Evolutionary conservation across 2,797 vertebrate species (phyloP).

Genomic region (Falco concolor): DNA sequence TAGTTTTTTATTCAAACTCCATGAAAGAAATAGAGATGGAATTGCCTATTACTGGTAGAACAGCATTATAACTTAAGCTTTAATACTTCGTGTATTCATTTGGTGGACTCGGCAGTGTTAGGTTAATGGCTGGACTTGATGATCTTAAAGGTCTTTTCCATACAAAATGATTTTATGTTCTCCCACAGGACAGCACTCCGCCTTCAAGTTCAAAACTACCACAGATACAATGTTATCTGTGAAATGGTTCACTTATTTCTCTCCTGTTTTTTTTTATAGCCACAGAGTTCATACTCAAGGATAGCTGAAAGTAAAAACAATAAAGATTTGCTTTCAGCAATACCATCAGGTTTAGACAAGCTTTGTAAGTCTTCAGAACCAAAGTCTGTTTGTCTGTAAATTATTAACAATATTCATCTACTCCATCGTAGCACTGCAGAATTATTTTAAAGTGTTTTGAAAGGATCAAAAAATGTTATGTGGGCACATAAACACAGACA

Average conservation of each 20-base stretch:
- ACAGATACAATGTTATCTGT: background rate
- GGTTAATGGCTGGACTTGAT: background rate
- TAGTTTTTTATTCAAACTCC: background rate
- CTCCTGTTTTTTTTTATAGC: background rate
- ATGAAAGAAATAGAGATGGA: background rate
- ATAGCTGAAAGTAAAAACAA: background rate
- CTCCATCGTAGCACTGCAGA: background rate
- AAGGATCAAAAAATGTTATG: background rate
- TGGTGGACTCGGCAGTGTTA: background rate
- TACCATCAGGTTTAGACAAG: background rate
- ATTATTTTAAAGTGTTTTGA: background rate
- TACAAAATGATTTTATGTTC: background rate
- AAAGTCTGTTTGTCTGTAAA: background rate
- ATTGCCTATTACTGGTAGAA: background rate
- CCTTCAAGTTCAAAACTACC: background rate
- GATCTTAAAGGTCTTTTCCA: background rate
- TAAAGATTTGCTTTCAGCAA: background rate
- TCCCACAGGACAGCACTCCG: background rate
- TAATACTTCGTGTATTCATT: background rate
- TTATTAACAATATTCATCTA: background rate
- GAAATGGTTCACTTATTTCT: background rate
- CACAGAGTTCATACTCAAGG: background rate
- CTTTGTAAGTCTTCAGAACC: background rate
- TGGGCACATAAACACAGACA: background rate
- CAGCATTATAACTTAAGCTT: background rate